Conservation (phyloP, 2,113 vertebrate genomes). For the Burhinus bistriatus region DNA sequence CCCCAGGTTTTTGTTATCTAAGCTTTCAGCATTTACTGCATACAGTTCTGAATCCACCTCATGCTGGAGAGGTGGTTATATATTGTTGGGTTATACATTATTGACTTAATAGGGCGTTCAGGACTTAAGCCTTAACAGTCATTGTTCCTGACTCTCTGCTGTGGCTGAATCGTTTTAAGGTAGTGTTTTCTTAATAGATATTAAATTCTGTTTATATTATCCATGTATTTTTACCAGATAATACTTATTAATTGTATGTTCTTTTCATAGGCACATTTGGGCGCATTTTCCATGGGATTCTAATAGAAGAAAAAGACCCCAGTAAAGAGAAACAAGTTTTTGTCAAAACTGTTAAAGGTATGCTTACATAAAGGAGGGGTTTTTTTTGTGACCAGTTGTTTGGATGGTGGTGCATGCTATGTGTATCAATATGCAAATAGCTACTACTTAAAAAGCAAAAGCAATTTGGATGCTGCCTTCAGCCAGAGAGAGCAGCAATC, state of each 20-base stretch:
- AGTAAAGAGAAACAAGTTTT: conserved; percentile 94
- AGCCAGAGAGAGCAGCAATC: not conserved
- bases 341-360: conserved; percentile 99
- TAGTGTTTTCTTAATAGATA: not conserved
- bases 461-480: not conserved
- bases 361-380: not conserved
- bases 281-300: conserved; percentile 93
- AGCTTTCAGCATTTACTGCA: not conserved
- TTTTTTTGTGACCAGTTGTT: not conserved
- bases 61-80: not conserved
- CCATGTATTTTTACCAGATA: not conserved
- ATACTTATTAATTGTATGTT: not conserved
- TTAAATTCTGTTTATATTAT: not conserved
- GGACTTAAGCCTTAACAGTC: not conserved
- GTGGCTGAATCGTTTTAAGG: not conserved
- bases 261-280: conserved; percentile 91
- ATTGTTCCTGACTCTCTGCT: not conserved
- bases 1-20: not conserved
- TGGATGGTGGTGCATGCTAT: not conserved
- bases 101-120: not conserved
- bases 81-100: not conserved
- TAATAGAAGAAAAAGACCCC: conserved; percentile 96
- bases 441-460: not conserved
- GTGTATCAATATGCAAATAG: not conserved
- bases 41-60: not conserved